Evolutionary conservation across 2,113 vertebrate species (phyloP).

Genomic region (Thunnus maccoyii): DNA sequence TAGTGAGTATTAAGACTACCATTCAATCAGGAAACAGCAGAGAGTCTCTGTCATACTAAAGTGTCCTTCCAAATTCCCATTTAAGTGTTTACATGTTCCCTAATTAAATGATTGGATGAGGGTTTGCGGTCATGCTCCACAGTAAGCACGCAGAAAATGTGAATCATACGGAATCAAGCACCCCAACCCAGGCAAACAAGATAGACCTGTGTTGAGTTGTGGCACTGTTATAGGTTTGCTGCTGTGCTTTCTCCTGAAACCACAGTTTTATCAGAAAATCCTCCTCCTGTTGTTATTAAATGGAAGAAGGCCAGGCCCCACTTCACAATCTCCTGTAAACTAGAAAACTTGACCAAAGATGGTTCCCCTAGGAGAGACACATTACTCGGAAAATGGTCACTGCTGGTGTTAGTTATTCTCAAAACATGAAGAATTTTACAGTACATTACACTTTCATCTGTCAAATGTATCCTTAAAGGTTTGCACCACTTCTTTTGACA

Average conservation of each 20-base stretch:
- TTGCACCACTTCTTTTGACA: background rate
- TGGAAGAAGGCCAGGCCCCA: background rate
- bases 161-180: background rate
- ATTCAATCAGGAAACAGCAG: background rate
- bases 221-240: background rate
- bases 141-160: background rate
- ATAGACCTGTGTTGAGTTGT: background rate
- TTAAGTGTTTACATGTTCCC: background rate
- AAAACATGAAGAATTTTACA: background rate
- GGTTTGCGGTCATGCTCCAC: background rate
- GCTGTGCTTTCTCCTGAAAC: slow-evolving; percentile 2
- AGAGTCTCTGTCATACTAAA: background rate
- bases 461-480: background rate
- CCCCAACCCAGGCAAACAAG: background rate
- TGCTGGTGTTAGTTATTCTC: background rate
- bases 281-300: slow-evolving; percentile 16
- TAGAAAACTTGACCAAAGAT: background rate
- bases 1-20: background rate
- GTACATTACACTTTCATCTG: background rate
- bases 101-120: background rate
- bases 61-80: background rate
- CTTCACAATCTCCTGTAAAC: slow-evolving; percentile 2
- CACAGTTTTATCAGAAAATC: slow-evolving; percentile 18
- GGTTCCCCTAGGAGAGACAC: background rate
- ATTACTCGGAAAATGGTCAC: background rate